Evolutionary conservation across 1,140 invertebrate genomes (phyloP), one percentile per base, ranked within the genome.

Genomic region (Cotesia glomerata): DNA sequence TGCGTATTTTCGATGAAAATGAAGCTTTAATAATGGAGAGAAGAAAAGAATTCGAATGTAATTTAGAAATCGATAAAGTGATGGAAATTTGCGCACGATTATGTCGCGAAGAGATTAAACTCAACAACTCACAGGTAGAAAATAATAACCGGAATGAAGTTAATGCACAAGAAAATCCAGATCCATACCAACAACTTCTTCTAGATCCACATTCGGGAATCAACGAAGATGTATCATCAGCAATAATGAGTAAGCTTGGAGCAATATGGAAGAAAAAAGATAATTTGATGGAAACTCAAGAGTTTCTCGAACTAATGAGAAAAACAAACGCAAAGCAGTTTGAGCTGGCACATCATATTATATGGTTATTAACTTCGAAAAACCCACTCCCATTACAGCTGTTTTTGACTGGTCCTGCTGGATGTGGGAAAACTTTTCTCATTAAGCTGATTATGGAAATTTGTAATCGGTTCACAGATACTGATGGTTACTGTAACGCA

Each of bases 301-400:
- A 54, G 11, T 73, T 73, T 54, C 62, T 9, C 14, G 49, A 62
- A 5, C 45, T 69, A 7, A 73, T 73, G 72, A 61, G 77, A 69
- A 62, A 7, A 11, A 79, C 82, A 14, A 65, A 70, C 5, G 79
- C 83, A 74, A 74, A 84, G 76, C 79, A 82, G 77, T 54, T 80
- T 32, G 67, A 79, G 49, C 64, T 78, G 78, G 5, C 51, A 51
- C 11, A 13, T 16, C 32, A 51, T 26, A 49, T 71, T 14, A 71
- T 63, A 49, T 58, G 18, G 14, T 52, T n/a, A 4, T 18, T 18
- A 5, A 58, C 54, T 16, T n/a, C 51, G 5, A 52, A 1, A 58
- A 58, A 18, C 4, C 73, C 80, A 76, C 78, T 83, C 14, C 76
- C 77, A 61, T 54, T 77, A 58, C 74, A 79, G 75, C 71, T 80